Percentiles rank a stretch among this genome's conserved stretches.
phyloP scores from a whole-genome alignment of 2,888 invertebrate species.

The Ferdinandea cuprea region DNA sequence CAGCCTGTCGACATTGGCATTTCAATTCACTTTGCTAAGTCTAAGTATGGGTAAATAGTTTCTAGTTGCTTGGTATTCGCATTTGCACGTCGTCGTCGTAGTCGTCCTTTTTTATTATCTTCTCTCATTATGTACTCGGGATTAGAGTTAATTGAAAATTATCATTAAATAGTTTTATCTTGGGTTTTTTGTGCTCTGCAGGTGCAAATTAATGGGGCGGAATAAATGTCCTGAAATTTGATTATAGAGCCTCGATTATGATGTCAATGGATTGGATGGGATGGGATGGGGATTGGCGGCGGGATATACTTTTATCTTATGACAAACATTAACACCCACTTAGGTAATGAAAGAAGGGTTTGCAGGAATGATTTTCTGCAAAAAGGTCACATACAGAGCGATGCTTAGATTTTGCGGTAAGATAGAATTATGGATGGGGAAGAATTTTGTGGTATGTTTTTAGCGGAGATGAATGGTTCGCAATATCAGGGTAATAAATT shows the following conservation, averaged over 20 bases:
- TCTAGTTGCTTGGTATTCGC: not conserved
- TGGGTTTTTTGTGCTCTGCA: conserved; percentile 22
- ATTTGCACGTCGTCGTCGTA: conserved; percentile 25
- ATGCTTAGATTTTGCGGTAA: not conserved
- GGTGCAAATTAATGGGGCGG: conserved; percentile 57
- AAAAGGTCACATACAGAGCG: not conserved
- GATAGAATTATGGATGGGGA: too few relatives aligned
- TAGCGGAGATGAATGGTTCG: not conserved
- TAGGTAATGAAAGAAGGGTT: conserved; percentile 1
- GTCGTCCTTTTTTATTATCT: conserved; percentile 31
- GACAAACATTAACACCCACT: conserved; percentile 31
- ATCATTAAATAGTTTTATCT: conserved; percentile 60
- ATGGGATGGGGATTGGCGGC: too few relatives aligned
- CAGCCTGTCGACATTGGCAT: not conserved
- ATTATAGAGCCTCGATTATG: conserved; percentile 45
- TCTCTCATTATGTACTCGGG: conserved; percentile 18
- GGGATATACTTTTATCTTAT: conserved; percentile 8
- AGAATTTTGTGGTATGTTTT: not conserved
- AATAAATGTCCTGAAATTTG: conserved; percentile 51
- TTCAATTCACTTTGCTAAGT: conserved; percentile 21
- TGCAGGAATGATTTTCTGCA: not conserved
- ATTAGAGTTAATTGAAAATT: conserved; percentile 64
- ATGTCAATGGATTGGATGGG: conserved; percentile 10
- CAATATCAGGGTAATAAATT: too few relatives aligned
- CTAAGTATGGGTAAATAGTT: conserved; percentile 1